Percentiles rank a stretch among this genome's conserved stretches.
These are phyloP conservation scores for Anser brachyrhynchus DNA, from an alignment of 2,113 vertebrate species.

Conservation along the genomic window DNA sequence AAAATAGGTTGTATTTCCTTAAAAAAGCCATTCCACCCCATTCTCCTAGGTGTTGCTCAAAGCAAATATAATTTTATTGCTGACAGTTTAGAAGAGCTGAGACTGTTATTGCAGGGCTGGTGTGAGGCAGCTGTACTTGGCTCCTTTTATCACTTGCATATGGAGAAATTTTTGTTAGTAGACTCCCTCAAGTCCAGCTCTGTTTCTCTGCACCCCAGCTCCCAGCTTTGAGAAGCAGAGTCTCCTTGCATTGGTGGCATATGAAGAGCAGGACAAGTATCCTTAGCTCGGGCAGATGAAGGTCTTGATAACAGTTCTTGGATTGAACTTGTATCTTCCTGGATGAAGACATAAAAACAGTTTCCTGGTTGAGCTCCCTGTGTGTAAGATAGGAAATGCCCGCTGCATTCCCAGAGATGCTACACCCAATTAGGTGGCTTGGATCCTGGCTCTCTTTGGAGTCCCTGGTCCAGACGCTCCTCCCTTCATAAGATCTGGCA, in stretches of 20 bases:
- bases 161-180: slow-evolving; percentile 21
- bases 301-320: background rate
- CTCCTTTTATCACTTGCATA: slow-evolving; percentile 24
- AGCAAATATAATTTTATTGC: slow-evolving; percentile 38
- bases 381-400: background rate
- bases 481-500: background rate
- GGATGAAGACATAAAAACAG: background rate
- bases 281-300: background rate
- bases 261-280: background rate
- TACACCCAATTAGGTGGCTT: background rate
- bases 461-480: background rate
- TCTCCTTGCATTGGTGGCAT: background rate
- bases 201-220: background rate
- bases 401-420: background rate
- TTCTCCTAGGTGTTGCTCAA: slow-evolving; percentile 47
- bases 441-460: background rate
- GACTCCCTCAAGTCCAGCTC: background rate
- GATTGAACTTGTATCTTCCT: background rate
- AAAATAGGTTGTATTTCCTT: slow-evolving; percentile 28
- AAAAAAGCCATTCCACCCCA: background rate
- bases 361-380: background rate
- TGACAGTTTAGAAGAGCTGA: slow-evolving; percentile 24
- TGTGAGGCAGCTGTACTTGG: slow-evolving; percentile 21
- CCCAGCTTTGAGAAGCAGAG: background rate
- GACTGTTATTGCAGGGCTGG: background rate